These are phyloP conservation scores for Smittia sp. DNA, from an alignment of 2,888 invertebrate species.

Conservation along the genomic window DNA sequence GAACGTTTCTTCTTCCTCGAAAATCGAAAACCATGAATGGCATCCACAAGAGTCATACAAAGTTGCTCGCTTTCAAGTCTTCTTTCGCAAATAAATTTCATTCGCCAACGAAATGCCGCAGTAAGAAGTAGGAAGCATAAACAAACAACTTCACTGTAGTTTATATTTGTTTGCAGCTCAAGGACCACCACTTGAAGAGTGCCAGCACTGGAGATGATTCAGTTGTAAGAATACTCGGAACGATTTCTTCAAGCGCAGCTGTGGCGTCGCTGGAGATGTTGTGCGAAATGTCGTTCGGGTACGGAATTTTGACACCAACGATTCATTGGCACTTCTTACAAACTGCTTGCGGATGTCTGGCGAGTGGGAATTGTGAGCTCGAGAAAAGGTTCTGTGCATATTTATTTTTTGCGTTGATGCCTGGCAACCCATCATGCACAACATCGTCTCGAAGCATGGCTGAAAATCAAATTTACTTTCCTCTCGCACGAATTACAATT, in stretches of 20 bases:
- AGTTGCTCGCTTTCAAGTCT: slow-evolving; percentile 4
- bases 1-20: background rate
- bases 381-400: background rate
- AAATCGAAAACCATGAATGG: slow-evolving; percentile 5
- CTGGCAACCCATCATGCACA: background rate
- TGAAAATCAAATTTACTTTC: background rate
- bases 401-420: background rate
- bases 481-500: background rate
- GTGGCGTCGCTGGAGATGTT: background rate
- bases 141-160: slow-evolving; percentile 28
- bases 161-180: slow-evolving; percentile 19
- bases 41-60: background rate
- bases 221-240: background rate
- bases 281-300: background rate
- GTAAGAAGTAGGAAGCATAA: background rate
- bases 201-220: background rate
- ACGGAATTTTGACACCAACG: background rate
- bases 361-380: background rate
- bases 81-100: background rate
- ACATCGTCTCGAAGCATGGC: background rate
- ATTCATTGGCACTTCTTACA: background rate
- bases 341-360: background rate
- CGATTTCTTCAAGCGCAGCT: background rate
- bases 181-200: slow-evolving; percentile 27
- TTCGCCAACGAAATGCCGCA: background rate